Base-by-base conservation (phyloP, 2,888 invertebrate genomes). In the Caenorhabditis panamensis region DNA sequence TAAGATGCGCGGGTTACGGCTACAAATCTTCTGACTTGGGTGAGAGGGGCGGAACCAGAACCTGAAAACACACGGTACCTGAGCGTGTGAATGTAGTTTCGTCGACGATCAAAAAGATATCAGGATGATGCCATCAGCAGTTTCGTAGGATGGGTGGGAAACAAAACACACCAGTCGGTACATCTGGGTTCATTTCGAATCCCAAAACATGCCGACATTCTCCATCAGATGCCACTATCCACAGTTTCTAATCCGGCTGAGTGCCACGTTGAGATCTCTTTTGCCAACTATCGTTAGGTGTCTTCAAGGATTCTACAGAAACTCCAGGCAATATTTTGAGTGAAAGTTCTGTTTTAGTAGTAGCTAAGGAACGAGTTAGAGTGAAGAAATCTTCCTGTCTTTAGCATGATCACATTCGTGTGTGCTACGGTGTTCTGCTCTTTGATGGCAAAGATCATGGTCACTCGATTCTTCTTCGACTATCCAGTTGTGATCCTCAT, bases 401-500 rank as follows among this genome's bases (percentile, higher is more conserved):
- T 69, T 73, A 85, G 85, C 61, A 71, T 80, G 37, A 62, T 83
- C 9, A 59, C 41, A n/a, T 85, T 67, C 56, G 67, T 81, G 2
- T 61, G 51, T 51, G 64, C 82, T 1, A 75, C 83, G 5, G 53
- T 80, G 18, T 82, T 84, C 69, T 77, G 79, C 54, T 83, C 83
- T 1, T 41, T 85, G 20, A 76, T 85, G 68, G 80, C 76, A 1
- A 82, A 82, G 58, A 63, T 85, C 5, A 76, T 84, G 36, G 85
- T 85, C 18, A 85, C 84, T 0, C 64, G 85, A 22, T 83, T 91
- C 82, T 88, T 91, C 56, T 93, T 93, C 89, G 91, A 93, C 86
- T 93, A 90, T 84, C 93, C 93, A 3, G 92, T 92, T 49, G 91
- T 92, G 54, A 92, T 93, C 73, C 91, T 93, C 89, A 91, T 92